Evolutionary conservation across 1,140 invertebrate species (phyloP), one percentile per base, ranked within the genome.

Genomic region (Leptopilina boulardi): DNA sequence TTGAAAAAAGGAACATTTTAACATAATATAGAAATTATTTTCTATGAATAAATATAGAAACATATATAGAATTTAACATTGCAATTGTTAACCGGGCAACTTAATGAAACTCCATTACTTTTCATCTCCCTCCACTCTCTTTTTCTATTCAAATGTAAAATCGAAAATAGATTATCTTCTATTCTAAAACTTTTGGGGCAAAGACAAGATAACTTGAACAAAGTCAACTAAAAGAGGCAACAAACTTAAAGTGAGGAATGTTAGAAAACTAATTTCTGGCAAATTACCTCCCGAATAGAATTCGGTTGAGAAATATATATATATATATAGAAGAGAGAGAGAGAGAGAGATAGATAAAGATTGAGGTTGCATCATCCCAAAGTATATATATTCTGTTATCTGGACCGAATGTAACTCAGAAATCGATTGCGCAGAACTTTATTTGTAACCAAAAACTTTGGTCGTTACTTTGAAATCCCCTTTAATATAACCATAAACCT

Each of bases 131-230:
- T 9, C 21, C 1, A 11, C 11, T 23, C 19, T 19, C n/a, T n/a
- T n/a, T n/a, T n/a, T n/a, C n/a, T 59, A 59, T 59, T 59, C 54
- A 59, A 26, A 59, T 59, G 54, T 59, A 59, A 59, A 59, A 59
- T 59, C 23, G 54, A 59, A 59, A 59, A 59, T 23, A 23, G 23
- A 59, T 59, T 59, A 59, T 13, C 54, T 59, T 23, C 54, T 59
- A 59, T 59, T 59, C 54, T 23, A 23, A 59, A 59, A 59, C 19
- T 59, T 59, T 9, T 11, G 21, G 5, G 21, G 5, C 54, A 59
- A 23, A 26, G 19, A 59, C 54, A 18, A 23, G 19, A n/a, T n/a
- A 59, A 59, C 54, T 59, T 59, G 19, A 21, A 11, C 11, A 26
- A 59, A 59, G 19, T 59, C 54, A n/a, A 59, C 54, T 59, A 23